Base-by-base conservation (phyloP, 1,140 invertebrate species). In the Nylanderia fulva region DNA sequence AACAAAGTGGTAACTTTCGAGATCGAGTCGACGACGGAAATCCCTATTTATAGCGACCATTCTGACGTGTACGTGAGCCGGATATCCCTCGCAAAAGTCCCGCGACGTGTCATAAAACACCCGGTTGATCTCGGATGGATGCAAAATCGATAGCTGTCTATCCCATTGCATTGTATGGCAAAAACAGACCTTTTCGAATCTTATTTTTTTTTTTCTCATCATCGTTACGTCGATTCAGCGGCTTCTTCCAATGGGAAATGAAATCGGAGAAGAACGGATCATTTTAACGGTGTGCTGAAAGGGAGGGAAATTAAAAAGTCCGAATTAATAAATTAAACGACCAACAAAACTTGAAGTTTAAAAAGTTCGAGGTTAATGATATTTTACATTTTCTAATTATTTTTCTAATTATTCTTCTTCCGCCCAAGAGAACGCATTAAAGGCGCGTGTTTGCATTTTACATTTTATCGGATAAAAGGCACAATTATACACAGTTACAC, bases 21-120 rank as follows among this genome's bases (percentile, higher is more conserved):
- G 80, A 79, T 87, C 42, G 72, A 76, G 54, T 77, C 24, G 80
- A 60, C n/a, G 71, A 68, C 13, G 79, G 61, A 75, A 89, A 91
- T 90, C 91, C 85, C 91, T 92, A 91, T 92, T 92, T 92, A 92
- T 88, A 87, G 90, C 72, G 66, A 87, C 83, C 86, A 87, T 90
- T 89, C 89, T 83, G 86, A 84, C 76, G 82, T 74, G 82, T 85
- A 86, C 85, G 76, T 83, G 74, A 56, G 36, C 54, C 82, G 86
- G 86, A 85, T 88, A 88, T 88, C 68, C 68, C 45, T 9, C 77
- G 63, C 54, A 64, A 71, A 52, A 71, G 71, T 80, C 11, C 56
- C 29, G 33, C 7, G 24, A 72, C 58, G 54, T 80, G 68, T 83
- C 61, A 88, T 88, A 80, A 88, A 88, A 77, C 86, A 88, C 77